Conservation (phyloP, 2,888 invertebrate genomes). For the Athripsodes cinereus region DNA sequence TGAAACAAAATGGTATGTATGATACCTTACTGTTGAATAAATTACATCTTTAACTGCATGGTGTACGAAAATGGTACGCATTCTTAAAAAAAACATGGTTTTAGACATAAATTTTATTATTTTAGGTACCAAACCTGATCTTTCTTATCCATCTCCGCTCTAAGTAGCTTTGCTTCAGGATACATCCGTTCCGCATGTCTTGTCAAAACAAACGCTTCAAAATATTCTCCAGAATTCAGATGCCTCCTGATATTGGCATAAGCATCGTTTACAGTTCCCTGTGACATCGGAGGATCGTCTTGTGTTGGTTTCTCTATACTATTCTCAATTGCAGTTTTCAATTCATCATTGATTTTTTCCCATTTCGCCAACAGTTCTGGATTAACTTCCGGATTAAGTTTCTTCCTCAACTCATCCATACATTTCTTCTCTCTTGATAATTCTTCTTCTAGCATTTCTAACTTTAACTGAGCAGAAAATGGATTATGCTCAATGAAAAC, state of each 20-base stretch:
- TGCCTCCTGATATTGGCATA: constrained; percentile 43
- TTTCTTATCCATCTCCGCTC: constrained; percentile 46
- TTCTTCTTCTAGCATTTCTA: constrained; percentile 53
- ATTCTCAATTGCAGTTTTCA: constrained; percentile 45
- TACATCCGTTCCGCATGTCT: constrained; percentile 46
- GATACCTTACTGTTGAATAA: too few species aligned
- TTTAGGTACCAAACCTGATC: too few species aligned
- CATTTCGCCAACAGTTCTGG: constrained; percentile 45
- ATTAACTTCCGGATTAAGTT: constrained; percentile 43
- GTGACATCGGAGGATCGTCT: constrained; percentile 44
- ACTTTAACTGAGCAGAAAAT: constrained; percentile 67
- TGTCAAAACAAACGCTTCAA: constrained; percentile 48
- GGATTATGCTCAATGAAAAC: constrained; percentile 80
- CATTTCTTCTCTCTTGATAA: constrained; percentile 55
- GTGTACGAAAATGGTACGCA: not conserved
- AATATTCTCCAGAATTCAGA: constrained; percentile 45
- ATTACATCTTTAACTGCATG: not conserved
- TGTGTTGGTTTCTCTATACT: constrained; percentile 44
- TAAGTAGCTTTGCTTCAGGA: constrained; percentile 43
- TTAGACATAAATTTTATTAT: not conserved
- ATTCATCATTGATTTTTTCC: constrained; percentile 48
- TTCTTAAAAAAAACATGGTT: not conserved
- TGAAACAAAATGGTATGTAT: too few species aligned
- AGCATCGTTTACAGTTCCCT: constrained; percentile 42
- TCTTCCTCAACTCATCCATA: constrained; percentile 54